Conservation (phyloP, 1,140 invertebrate species). For the Heliconius eleuchia region DNA sequence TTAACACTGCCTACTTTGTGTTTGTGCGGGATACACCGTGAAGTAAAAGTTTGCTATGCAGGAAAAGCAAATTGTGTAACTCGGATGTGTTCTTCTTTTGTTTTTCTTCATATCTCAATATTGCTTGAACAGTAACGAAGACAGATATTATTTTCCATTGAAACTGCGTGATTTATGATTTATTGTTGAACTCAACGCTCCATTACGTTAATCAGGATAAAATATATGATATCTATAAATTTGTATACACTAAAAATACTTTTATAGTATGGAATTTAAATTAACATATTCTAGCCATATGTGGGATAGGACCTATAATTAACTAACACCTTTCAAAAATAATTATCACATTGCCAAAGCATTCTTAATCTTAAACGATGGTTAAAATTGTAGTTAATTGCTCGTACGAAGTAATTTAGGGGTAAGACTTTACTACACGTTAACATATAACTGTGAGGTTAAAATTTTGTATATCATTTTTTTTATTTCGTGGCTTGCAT, state of each 20-base stretch:
- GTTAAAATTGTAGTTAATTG: slow-evolving; percentile 33
- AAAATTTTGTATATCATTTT: slow-evolving; percentile 3
- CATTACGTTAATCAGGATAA: too few relatives aligned
- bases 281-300: not conserved
- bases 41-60: not conserved
- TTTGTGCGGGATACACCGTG: not conserved
- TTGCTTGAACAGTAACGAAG: too few relatives aligned
- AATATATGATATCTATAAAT: not conserved
- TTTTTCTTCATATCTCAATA: too few relatives aligned
- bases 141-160: too few relatives aligned
- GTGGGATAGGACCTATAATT: not conserved
- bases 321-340: slow-evolving; percentile 15
- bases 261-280: not conserved
- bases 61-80: too few relatives aligned
- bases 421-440: slow-evolving; percentile 25
- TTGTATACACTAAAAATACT: not conserved
- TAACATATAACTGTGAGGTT: slow-evolving; percentile 22
- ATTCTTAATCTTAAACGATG: slow-evolving; percentile 17
- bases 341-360: slow-evolving; percentile 17
- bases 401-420: slow-evolving; percentile 21
- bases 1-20: too few relatives aligned
- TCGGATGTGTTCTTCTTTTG: too few relatives aligned
- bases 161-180: too few relatives aligned
- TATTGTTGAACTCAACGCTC: too few relatives aligned
- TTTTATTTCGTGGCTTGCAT: not conserved